Evolutionary conservation across 2,888 invertebrate species (phyloP), one percentile per base, ranked within the genome.

Genomic region (Xylota sylvarum): DNA sequence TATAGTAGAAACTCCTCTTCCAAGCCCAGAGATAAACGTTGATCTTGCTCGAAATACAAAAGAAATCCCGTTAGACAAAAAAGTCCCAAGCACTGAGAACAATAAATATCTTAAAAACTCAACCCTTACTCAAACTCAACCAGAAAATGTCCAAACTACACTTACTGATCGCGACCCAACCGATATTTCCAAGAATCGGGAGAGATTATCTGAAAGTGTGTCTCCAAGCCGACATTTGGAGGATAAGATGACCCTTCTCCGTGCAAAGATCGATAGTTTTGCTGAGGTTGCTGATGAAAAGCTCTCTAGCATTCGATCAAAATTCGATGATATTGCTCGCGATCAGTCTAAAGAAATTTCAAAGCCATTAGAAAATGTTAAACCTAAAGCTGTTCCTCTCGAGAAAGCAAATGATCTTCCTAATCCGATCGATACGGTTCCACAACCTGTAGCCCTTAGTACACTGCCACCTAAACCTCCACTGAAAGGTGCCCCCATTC

Each of bases 241-340:
- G 9, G 58, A 73, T 12, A 77, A 72, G 17, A 35, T 86, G 50
- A 30, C 55, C 1, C 62, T 78, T 1, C 72, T 86, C 5, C 77
- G 37, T 4, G 86, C 86, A n/a, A 86, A 86, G 50, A 86, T 86
- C 10, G 82, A 86, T 2, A 86, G 69, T 30, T 86, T 86, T 40
- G 86, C 86, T 32, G 86, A 86, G 48, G 69, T 86, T 19, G 86
- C 86, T 0, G 86, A 86, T 52, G 77, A 81, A 27, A 86, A 82
- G 37, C 37, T 86, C 4, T 81, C 86, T 0, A 86, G 60, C 9
- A 55, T 86, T 14, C 72, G 82, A 5, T 77, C 50, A 0, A 86
- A 17, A 23, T 52, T 76, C 27, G 72, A 81, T 35, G 82, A 82
- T 62, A 43, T 79, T 48, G 30, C 62, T 27, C 37, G 43, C 5